phyloP scores from a whole-genome alignment of 2,113 vertebrate species.

The Tragelaphus buxtoni region DNA sequence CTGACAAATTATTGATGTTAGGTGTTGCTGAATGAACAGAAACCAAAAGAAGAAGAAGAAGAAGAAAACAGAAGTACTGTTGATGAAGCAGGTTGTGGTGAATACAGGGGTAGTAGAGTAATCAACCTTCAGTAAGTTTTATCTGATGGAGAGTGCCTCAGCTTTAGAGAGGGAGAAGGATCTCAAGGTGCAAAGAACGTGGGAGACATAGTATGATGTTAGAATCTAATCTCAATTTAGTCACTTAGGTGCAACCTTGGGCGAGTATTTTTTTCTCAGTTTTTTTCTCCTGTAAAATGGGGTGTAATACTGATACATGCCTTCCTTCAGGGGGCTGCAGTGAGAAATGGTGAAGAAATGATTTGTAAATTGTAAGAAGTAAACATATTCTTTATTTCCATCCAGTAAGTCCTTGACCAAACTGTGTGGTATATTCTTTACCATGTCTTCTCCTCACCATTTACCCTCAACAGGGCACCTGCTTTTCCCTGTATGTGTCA shows the following conservation, averaged over 20 bases:
- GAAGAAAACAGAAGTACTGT: not conserved
- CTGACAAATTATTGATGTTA: not conserved
- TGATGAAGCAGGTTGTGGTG: not conserved
- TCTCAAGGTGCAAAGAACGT: not conserved
- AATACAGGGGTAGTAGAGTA: not conserved
- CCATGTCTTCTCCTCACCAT: not conserved
- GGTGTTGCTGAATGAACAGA: not conserved
- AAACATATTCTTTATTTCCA: not conserved
- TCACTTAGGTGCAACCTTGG: not conserved
- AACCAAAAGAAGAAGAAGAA: not conserved
- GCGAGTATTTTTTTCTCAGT: not conserved
- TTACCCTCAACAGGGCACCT: not conserved
- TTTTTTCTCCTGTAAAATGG: slow-evolving; percentile 23
- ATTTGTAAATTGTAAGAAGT: not conserved
- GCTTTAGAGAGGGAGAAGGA: not conserved
- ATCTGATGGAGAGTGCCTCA: not conserved
- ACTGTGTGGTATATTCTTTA: not conserved
- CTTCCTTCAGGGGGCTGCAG: not conserved
- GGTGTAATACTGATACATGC: not conserved
- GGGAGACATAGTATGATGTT: not conserved
- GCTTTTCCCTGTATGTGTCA: not conserved
- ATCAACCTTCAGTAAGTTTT: not conserved
- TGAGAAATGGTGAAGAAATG: not conserved
- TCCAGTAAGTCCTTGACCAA: not conserved
- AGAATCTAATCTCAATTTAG: not conserved